Conservation (phyloP, 2,113 vertebrate species). For the Chrysemys picta region DNA sequence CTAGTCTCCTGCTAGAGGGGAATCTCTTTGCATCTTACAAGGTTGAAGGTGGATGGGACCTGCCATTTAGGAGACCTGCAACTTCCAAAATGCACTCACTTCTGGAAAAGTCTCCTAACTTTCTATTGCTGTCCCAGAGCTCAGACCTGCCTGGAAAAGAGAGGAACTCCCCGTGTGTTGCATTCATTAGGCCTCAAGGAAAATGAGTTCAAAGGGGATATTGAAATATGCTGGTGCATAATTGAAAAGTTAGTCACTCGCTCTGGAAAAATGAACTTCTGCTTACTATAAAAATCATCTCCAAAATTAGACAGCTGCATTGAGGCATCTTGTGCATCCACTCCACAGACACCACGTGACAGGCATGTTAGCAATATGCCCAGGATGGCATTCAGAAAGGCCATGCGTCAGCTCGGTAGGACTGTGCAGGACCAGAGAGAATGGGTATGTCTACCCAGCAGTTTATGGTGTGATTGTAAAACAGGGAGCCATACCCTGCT, state of each 20-base stretch:
- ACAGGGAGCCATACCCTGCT: too few species aligned
- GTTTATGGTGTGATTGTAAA: too few species aligned
- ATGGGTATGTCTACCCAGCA: background rate
- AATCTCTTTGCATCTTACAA: background rate
- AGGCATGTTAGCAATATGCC: background rate
- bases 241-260: background rate
- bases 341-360: background rate
- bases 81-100: background rate
- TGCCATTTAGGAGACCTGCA: background rate
- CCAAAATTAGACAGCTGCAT: background rate
- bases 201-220: background rate
- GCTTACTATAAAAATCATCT: background rate
- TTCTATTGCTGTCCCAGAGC: background rate
- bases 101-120: background rate
- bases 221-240: background rate
- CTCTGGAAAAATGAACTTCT: background rate
- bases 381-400: too few species aligned
- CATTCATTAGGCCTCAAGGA: background rate
- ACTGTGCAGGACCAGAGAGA: background rate
- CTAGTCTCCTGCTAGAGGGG: background rate
- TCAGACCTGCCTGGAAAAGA: background rate
- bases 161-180: background rate
- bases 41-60: background rate
- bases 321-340: background rate
- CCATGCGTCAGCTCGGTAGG: background rate